These are phyloP conservation scores for Cremastobaeus sp. DNA, from an alignment of 2,888 invertebrate genomes.

Conservation along the genomic window DNA sequence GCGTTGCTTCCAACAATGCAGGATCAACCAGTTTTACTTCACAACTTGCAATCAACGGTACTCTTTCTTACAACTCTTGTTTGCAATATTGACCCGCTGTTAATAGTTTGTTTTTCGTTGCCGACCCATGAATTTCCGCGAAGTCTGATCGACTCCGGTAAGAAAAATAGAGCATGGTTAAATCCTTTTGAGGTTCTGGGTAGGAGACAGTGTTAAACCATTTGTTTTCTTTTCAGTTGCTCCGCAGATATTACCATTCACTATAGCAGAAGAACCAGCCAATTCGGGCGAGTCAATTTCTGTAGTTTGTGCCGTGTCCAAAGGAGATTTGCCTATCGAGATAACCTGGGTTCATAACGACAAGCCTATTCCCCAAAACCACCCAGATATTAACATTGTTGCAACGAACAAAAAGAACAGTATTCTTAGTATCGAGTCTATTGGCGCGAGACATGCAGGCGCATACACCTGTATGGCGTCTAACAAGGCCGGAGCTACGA, in stretches of 20 bases:
- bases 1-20: conserved; percentile 79
- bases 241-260: conserved; percentile 86
- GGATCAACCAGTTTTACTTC: conserved; percentile 77
- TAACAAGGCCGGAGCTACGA: conserved; percentile 84
- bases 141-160: conserved; percentile 40
- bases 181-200: too few species aligned
- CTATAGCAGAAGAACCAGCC: conserved; percentile 86
- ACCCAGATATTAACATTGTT: conserved; percentile 76
- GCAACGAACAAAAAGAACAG: conserved; percentile 79
- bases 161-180: background rate
- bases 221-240: conserved; percentile 79
- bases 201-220: too few species aligned
- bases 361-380: conserved; percentile 70
- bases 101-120: background rate
- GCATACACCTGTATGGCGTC: conserved; percentile 87
- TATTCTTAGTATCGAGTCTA: conserved; percentile 80
- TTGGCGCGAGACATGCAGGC: conserved; percentile 85
- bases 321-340: conserved; percentile 88
- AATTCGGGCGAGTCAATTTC: conserved; percentile 89
- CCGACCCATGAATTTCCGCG: background rate
- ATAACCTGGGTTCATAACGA: conserved; percentile 77
- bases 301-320: conserved; percentile 85
- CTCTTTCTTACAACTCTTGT: conserved; percentile 5
- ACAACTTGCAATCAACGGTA: conserved; percentile 80
- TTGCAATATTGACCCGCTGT: background rate